Conservation (phyloP, 2,113 vertebrate genomes). For the Gadus macrocephalus region DNA sequence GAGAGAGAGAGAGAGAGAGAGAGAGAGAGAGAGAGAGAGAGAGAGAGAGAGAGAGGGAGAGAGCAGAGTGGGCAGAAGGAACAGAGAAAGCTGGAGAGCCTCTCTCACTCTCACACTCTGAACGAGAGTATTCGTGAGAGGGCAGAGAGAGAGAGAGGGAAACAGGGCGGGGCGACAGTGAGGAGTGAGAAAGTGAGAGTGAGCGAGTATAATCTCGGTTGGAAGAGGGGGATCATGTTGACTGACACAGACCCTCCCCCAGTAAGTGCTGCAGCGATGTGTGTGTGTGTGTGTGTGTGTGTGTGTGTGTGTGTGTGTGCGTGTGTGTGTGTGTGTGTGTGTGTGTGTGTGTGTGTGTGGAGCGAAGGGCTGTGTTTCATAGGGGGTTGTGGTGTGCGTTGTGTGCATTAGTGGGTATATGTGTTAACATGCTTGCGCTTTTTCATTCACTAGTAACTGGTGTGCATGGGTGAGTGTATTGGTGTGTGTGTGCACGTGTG, state of each 20-base stretch:
- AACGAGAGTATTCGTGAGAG: background rate
- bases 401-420: background rate
- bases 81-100: too few relatives aligned
- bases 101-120: too few relatives aligned
- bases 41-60: background rate
- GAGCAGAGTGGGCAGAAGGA: background rate
- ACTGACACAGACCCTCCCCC: conserved; percentile 45
- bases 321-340: conserved; percentile 51
- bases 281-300: conserved; percentile 33
- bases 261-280: conserved; percentile 62
- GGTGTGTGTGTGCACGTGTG: background rate
- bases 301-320: conserved; percentile 39
- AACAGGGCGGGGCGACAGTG: conserved; percentile 24
- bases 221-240: conserved; percentile 51
- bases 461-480: background rate
- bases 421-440: background rate
- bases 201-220: conserved; percentile 39
- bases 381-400: background rate
- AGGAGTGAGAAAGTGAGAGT: too few relatives aligned
- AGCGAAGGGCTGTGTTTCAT: background rate
- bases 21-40: background rate
- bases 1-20: too few relatives aligned
- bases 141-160: background rate
- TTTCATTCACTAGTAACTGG: too few relatives aligned
- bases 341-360: conserved; percentile 26